phyloP scores from a whole-genome alignment of 2,113 vertebrate genomes.

The Tympanuchus pallidicinctus region DNA sequence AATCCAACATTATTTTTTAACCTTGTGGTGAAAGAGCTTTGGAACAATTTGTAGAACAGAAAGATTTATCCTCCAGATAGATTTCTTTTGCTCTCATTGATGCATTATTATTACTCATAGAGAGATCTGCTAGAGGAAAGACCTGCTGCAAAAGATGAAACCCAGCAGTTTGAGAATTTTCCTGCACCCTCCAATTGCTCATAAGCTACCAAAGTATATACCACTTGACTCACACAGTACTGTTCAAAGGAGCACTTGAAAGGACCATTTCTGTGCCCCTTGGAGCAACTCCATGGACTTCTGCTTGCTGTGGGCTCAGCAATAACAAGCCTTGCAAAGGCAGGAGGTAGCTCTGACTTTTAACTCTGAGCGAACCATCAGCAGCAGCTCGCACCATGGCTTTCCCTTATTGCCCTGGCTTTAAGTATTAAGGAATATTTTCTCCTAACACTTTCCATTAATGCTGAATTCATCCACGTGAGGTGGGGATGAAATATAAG shows the following conservation, averaged over 20 bases:
- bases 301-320: background rate
- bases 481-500: background rate
- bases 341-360: background rate
- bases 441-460: background rate
- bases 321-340: background rate
- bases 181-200: background rate
- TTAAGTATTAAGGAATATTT: background rate
- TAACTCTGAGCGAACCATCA: background rate
- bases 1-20: background rate
- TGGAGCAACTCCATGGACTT: background rate
- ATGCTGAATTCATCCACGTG: background rate
- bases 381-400: background rate
- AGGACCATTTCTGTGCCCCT: fast-evolving
- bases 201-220: background rate
- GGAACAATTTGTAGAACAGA: background rate
- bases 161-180: background rate
- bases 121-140: background rate
- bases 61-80: background rate
- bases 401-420: background rate
- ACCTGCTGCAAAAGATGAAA: background rate
- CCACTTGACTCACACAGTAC: background rate
- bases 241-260: background rate
- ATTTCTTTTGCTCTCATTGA: background rate
- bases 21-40: background rate
- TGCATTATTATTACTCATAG: background rate